A percentile compares a stretch with the other conserved stretches of the same genome.
Conservation (phyloP, 53 echinoderm and acorn worm species). For the Zoroaster sp. region DNA sequence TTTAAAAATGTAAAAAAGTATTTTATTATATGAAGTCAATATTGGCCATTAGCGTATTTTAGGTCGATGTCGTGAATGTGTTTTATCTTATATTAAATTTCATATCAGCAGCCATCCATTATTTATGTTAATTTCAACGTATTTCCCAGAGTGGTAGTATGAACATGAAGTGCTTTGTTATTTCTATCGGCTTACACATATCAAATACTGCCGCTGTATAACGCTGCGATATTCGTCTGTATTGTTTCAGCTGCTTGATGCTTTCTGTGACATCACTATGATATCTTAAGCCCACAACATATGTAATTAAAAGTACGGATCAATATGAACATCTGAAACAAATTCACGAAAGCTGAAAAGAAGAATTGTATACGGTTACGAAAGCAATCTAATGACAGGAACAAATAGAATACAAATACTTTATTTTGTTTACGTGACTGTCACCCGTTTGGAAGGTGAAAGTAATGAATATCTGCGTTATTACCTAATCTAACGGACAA, state of each 20-base stretch:
- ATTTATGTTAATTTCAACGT: not conserved
- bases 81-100: no score
- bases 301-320: not conserved
- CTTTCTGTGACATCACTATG: conserved; percentile 15
- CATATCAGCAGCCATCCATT: no score
- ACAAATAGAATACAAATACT: not conserved
- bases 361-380: no score
- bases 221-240: not conserved
- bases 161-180: not conserved
- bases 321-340: not conserved
- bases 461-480: not conserved
- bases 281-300: not conserved
- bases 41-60: no score
- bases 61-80: no score
- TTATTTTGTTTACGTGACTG: conserved; percentile 22
- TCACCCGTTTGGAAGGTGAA: not conserved
- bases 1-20: no score
- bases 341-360: not conserved
- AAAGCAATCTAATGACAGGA: not conserved
- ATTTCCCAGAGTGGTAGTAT: not conserved
- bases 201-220: not conserved
- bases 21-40: no score
- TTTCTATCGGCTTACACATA: not conserved
- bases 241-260: conserved; percentile 15
- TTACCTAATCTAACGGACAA: conserved; percentile 3